A percentile compares a stretch with the other conserved stretches of the same genome.
These are phyloP conservation scores for Axea sp. DNA, from an alignment of 2,888 invertebrate genomes.

Conservation along the genomic window DNA sequence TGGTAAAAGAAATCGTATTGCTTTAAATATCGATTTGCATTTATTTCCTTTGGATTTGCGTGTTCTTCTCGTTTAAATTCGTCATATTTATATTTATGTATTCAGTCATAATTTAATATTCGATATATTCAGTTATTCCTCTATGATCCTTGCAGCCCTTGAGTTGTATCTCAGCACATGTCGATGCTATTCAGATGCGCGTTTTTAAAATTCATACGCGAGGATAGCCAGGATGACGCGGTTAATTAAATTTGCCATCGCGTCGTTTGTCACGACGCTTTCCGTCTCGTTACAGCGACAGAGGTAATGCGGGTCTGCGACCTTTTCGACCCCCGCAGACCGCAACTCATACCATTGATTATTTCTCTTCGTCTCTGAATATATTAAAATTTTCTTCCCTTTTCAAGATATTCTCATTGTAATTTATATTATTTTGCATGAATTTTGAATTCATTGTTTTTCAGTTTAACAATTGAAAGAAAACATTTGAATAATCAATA, in stretches of 20 bases:
- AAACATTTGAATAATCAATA: too few species aligned
- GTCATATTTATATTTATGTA: slow-evolving; percentile 63
- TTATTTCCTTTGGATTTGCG: slow-evolving; percentile 12
- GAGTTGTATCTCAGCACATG: slow-evolving; percentile 34
- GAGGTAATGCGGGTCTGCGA: slow-evolving; percentile 55
- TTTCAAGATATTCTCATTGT: slow-evolving; percentile 4
- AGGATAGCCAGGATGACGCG: slow-evolving; percentile 60
- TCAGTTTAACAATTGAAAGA: too few species aligned
- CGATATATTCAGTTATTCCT: slow-evolving; percentile 51
- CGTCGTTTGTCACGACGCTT: slow-evolving; percentile 60
- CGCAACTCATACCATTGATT: slow-evolving; percentile 39
- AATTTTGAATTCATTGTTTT: too few species aligned
- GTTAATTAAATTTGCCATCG: slow-evolving; percentile 65
- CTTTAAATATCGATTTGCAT: too few species aligned
- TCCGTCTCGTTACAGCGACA: slow-evolving; percentile 57
- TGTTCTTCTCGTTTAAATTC: slow-evolving; percentile 61
- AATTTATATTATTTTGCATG: background rate
- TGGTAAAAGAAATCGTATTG: too few species aligned
- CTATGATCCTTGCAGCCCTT: slow-evolving; percentile 34
- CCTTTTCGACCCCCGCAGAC: slow-evolving; percentile 46
- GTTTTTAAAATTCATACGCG: slow-evolving; percentile 65
- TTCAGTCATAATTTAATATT: slow-evolving; percentile 66
- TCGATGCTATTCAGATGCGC: slow-evolving; percentile 61
- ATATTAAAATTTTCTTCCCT: slow-evolving; percentile 34
- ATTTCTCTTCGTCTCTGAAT: slow-evolving; percentile 23